Conservation (phyloP, 2,888 invertebrate species). For the Amblyteles armatorius region DNA sequence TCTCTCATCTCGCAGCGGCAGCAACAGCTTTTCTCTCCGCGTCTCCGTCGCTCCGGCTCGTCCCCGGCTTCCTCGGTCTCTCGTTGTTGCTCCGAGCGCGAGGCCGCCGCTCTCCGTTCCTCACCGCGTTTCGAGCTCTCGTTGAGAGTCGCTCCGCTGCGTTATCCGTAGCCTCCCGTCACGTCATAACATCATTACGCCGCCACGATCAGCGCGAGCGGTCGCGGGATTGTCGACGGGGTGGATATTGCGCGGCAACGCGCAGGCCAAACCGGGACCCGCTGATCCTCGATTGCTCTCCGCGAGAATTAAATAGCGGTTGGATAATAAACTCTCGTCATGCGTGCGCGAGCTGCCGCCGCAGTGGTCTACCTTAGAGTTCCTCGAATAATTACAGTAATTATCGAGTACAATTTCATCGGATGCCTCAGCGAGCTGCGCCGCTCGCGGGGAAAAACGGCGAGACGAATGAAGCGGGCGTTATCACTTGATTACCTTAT, state of each 20-base stretch:
- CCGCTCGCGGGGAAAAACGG: slow-evolving; percentile 49
- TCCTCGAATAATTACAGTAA: slow-evolving; percentile 13
- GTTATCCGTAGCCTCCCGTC: slow-evolving; percentile 71
- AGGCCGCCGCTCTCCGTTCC: slow-evolving; percentile 36
- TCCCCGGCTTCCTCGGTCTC: slow-evolving; percentile 30
- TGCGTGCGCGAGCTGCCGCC: background rate
- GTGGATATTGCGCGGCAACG: slow-evolving; percentile 23
- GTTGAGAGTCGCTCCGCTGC: slow-evolving; percentile 64
- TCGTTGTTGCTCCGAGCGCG: slow-evolving; percentile 30
- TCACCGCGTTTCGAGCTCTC: slow-evolving; percentile 42
- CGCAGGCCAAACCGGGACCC: background rate
- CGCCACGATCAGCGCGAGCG: slow-evolving; percentile 48
- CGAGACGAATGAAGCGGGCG: slow-evolving; percentile 80
- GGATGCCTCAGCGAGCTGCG: background rate
- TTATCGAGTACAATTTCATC: slow-evolving; percentile 32
- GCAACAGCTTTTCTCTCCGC: slow-evolving; percentile 66
- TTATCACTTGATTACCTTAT: slow-evolving; percentile 83
- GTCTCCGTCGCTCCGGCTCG: slow-evolving; percentile 63
- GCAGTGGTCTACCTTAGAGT: background rate
- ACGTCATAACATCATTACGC: slow-evolving; percentile 76
- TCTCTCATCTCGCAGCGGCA: slow-evolving; percentile 34
- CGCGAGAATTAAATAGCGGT: background rate
- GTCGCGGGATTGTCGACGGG: slow-evolving; percentile 15
- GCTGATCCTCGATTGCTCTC: background rate
- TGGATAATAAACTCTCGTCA: background rate